Conservation (phyloP, 2,113 vertebrate genomes). For the Dermatemys mawii region DNA sequence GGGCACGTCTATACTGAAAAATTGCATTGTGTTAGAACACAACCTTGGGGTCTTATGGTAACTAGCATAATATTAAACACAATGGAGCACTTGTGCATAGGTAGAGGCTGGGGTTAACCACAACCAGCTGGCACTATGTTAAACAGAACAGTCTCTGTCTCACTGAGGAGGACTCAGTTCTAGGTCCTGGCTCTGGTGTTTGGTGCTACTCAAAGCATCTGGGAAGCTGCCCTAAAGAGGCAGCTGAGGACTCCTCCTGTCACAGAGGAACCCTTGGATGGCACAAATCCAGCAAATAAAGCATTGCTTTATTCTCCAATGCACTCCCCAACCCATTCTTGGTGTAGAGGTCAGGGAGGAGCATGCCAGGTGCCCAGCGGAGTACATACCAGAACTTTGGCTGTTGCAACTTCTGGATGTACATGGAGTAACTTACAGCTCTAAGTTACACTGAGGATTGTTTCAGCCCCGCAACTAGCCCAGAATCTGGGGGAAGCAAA, state of each 20-base stretch:
- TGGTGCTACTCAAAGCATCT: not conserved
- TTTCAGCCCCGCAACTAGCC: not conserved
- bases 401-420: not conserved
- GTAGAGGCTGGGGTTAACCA: not conserved
- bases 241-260: not conserved
- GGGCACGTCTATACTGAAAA: not conserved
- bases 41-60: not conserved
- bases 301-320: not conserved
- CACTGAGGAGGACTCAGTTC: not conserved
- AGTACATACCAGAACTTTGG: not conserved
- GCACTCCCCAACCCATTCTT: not conserved
- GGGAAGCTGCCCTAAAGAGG: not conserved
- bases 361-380: not conserved
- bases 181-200: not conserved
- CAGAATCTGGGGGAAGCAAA: not conserved
- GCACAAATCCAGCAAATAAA: not conserved
- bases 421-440: not conserved
- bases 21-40: not conserved
- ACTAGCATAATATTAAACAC: not conserved
- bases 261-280: not conserved
- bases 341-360: not conserved
- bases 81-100: accelerated
- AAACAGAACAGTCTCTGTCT: not conserved
- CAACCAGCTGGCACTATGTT: not conserved
- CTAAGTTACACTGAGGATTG: not conserved